Percentiles rank a stretch among this genome's conserved stretches.
Conservation (phyloP, 2,888 invertebrate genomes). For the Eilema depressum region DNA sequence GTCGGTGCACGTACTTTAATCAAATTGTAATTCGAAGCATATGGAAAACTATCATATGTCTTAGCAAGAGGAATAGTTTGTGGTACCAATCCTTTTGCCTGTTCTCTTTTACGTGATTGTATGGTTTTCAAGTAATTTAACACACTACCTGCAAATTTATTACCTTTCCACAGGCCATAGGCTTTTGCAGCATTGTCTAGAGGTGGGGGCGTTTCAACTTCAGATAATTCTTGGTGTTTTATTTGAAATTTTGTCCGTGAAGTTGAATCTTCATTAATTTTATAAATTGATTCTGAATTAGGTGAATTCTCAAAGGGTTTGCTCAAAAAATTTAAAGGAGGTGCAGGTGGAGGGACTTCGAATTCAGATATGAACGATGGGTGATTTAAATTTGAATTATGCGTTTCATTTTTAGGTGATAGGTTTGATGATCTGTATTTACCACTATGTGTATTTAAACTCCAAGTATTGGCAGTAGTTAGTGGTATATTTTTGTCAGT, state of each 20-base stretch:
- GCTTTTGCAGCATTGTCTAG: conserved; percentile 61
- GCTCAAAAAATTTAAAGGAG: conserved; percentile 27
- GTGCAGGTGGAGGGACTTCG: conserved; percentile 72
- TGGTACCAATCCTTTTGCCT: conserved; percentile 59
- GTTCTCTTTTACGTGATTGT: conserved; percentile 63
- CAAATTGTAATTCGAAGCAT: conserved; percentile 70
- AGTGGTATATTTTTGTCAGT: background rate
- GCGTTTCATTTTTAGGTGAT: conserved; percentile 33
- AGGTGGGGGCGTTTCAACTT: conserved; percentile 70
- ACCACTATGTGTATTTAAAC: conserved; percentile 42
- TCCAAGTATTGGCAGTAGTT: conserved; percentile 8
- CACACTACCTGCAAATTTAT: conserved; percentile 75
- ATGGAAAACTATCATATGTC: conserved; percentile 71
- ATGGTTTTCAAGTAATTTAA: conserved; percentile 77
- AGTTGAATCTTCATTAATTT: conserved; percentile 43
- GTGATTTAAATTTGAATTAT: conserved; percentile 35
- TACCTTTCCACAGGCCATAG: conserved; percentile 77
- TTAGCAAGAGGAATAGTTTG: conserved; percentile 70
- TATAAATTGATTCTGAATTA: conserved; percentile 42
- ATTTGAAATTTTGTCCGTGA: conserved; percentile 25
- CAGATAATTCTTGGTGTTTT: conserved; percentile 53
- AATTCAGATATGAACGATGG: conserved; percentile 62
- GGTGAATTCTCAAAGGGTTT: conserved; percentile 24
- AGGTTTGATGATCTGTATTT: conserved; percentile 53
- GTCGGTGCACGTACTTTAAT: conserved; percentile 64